Base-by-base conservation (phyloP, 2,113 vertebrate genomes). In the Saguinus midas region DNA sequence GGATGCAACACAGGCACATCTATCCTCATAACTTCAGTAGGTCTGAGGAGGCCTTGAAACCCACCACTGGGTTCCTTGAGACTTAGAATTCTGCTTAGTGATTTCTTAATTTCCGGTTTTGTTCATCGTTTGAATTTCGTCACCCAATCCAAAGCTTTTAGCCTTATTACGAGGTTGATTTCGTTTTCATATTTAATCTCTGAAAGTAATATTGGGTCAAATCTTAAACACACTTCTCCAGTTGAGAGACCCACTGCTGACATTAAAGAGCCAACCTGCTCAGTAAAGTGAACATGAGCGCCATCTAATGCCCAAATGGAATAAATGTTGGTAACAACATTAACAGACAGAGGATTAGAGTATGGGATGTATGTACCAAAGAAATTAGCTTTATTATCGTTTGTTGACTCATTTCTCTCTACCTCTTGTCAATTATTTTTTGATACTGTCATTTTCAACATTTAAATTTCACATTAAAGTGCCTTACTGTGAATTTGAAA, bases 221-320 rank as follows among this genome's bases (percentile, higher is more conserved):
- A 64, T 55, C 35, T 87, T 94, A 35, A 27, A 89, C n/a, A 52
- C 8, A 76, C 12, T 58, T 35, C 37, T 91, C 58, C 25, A 40
- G 1, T 45, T 57, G 64, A 73, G 21, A 87, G 40, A 66, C n/a
- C 35, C 66, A 1, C 27, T 82, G 21, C 8, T 27, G 3, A 40
- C 37, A 27, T 2, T 45, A 48, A 82, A 7, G 29, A 82, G 13
- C 4, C 45, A 68, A 13, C 8, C 29, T 61, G 6, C 45, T 92
- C 52, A 10, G 90, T 93, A 75, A 82, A 90, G 58, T 35, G 37
- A 83, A 13, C 93, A 55, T 70, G 68, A 96, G 83, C 23, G 23
- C 94, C 96, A 96, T 40, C 93, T 97, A 96, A 80, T 55, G 82
- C 20, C 89, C 83, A 96, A 58, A 20, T 14, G 20, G 5, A 87